A percentile compares a stretch with the other conserved stretches of the same genome.
Conservation (phyloP, 2,888 invertebrate species). For the Masnerella sp. region DNA sequence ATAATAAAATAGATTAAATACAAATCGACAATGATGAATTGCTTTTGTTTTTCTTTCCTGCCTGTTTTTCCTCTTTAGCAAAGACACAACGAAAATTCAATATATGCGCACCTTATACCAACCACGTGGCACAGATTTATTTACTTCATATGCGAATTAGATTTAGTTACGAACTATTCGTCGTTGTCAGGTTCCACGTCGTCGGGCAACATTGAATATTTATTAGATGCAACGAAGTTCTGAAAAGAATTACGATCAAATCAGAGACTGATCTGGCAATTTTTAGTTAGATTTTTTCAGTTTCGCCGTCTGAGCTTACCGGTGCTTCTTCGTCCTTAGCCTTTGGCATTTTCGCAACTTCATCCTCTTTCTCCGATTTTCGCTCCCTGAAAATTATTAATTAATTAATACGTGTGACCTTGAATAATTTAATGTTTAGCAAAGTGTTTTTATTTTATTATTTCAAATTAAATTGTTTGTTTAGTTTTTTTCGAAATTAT, state of each 20-base stretch:
- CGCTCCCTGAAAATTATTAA: constrained; percentile 66
- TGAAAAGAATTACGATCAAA: no score
- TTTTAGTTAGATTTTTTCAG: constrained; percentile 1
- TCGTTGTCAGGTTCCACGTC: constrained; percentile 81
- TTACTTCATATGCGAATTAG: constrained; percentile 70
- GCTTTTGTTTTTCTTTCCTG: constrained; percentile 6
- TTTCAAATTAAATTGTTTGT: no score
- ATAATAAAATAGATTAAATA: constrained; percentile 76
- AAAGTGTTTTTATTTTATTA: no score
- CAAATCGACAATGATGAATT: constrained; percentile 69
- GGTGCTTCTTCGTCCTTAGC: constrained; percentile 86
- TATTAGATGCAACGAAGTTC: constrained; percentile 87
- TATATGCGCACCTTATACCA: constrained; percentile 71
- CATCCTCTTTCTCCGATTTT: constrained; percentile 69
- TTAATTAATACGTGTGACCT: no score
- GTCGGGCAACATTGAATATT: constrained; percentile 85
- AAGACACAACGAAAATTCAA: constrained; percentile 70
- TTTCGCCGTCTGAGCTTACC: constrained; percentile 78
- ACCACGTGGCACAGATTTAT: constrained; percentile 74
- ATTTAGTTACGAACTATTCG: constrained; percentile 69
- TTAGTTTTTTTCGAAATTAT: constrained; percentile 6
- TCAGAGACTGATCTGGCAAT: no score
- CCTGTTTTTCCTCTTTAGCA: constrained; percentile 63
- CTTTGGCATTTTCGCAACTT: constrained; percentile 83
- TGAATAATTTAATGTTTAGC: no score